Conservation (phyloP, 64 coral and sea anemone species). For the Porites lutea region DNA sequence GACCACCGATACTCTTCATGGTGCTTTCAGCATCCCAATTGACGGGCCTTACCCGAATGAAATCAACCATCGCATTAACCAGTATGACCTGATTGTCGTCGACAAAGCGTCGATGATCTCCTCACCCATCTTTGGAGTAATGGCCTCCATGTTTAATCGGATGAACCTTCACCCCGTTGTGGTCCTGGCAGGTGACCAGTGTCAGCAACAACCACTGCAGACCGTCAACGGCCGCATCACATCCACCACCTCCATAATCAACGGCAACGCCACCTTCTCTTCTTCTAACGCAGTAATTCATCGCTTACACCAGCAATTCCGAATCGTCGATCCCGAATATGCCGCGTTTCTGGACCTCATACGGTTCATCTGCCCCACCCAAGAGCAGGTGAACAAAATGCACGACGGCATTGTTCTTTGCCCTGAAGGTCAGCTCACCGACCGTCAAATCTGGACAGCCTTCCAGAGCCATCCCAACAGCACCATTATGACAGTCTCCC, state of each 20-base stretch:
- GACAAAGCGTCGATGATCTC: conserved; percentile 67
- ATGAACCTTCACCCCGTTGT: conserved; percentile 25
- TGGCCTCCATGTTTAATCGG: background rate
- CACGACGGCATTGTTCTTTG: background rate
- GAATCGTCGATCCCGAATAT: background rate
- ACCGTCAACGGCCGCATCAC: background rate
- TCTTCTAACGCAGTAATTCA: background rate
- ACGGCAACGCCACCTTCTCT: background rate
- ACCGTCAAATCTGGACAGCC: background rate
- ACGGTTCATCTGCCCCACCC: background rate
- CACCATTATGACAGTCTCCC: background rate
- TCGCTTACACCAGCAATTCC: background rate
- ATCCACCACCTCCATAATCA: background rate
- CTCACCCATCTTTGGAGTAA: background rate
- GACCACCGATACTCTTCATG: conserved; percentile 20
- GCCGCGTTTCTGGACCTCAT: background rate
- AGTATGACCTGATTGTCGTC: conserved; percentile 35
- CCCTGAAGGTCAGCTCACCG: background rate
- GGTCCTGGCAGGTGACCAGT: conserved; percentile 55
- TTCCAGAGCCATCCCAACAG: background rate
- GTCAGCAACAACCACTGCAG: conserved; percentile 45
- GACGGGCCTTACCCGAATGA: background rate
- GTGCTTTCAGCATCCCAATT: conserved; percentile 6
- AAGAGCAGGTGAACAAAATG: background rate
- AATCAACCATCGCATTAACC: background rate